phyloP scores from a whole-genome alignment of 1,140 invertebrate genomes.

The Dendrolimus kikuchii region DNA sequence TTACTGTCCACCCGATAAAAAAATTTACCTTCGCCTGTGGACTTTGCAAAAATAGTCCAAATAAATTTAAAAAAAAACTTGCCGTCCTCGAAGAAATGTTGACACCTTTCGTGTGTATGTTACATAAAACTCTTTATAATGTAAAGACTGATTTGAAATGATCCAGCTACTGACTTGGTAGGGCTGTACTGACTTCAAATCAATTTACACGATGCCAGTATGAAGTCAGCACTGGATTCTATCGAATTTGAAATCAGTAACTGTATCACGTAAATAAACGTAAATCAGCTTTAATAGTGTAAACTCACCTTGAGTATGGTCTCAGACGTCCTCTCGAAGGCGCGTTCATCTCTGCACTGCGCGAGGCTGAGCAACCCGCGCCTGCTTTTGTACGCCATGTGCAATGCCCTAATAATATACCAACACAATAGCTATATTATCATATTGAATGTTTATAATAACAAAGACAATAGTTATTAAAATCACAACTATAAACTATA shows the following conservation, averaged over 20 bases:
- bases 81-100: no score
- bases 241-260: no score
- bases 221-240: not conserved
- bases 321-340: conserved; percentile 44
- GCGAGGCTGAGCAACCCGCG: conserved; percentile 49
- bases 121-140: not conserved
- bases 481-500: conserved; percentile 54
- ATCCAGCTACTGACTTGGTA: not conserved
- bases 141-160: conserved; percentile 2
- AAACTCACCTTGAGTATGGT: conserved; percentile 56
- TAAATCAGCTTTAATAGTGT: conserved; percentile 6
- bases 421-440: conserved; percentile 41
- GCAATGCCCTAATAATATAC: conserved; percentile 45
- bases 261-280: not conserved
- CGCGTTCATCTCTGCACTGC: conserved; percentile 49
- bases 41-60: no score
- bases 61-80: no score
- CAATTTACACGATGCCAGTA: not conserved
- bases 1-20: no score
- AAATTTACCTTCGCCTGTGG: no score
- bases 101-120: no score
- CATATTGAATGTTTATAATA: conserved; percentile 41
- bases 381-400: conserved; percentile 66
- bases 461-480: conserved; percentile 60
- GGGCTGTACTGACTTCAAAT: no score